Conservation (phyloP, 1,140 invertebrate genomes). For the Daktulosphaira vitifoliae region DNA sequence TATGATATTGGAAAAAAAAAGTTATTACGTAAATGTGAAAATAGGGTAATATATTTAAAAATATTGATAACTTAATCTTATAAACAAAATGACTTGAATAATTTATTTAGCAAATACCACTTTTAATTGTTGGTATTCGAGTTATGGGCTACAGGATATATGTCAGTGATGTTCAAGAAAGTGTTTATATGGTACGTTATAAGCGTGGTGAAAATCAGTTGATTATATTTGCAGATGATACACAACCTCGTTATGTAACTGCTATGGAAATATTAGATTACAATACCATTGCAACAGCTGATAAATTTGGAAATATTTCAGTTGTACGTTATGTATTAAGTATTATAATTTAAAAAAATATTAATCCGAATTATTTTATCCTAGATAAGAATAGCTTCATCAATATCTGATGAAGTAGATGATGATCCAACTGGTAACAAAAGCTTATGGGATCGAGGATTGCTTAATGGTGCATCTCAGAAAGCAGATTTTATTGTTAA, state of each 20-base stretch:
- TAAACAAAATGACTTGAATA: too few relatives aligned
- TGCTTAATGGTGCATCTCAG: slow-evolving; percentile 93
- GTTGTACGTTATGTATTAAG: slow-evolving; percentile 61
- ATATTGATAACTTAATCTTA: background rate
- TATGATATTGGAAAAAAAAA: slow-evolving; percentile 98
- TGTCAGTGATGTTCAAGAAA: slow-evolving; percentile 94
- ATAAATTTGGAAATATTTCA: slow-evolving; percentile 98
- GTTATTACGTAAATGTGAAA: slow-evolving; percentile 94
- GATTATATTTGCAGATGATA: slow-evolving; percentile 97
- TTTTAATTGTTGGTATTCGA: slow-evolving; percentile 87
- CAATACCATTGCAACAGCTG: slow-evolving; percentile 89
- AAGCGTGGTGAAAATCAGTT: slow-evolving; percentile 93
- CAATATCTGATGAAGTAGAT: slow-evolving; percentile 93
- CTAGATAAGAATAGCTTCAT: slow-evolving; percentile 71
- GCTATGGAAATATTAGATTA: slow-evolving; percentile 90
- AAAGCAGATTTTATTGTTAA: slow-evolving; percentile 87
- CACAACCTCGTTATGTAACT: slow-evolving; percentile 92
- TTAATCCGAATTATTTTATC: slow-evolving; percentile 35
- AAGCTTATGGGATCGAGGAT: slow-evolving; percentile 93
- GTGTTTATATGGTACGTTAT: slow-evolving; percentile 92
- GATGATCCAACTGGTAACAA: slow-evolving; percentile 99
- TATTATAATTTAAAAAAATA: background rate
- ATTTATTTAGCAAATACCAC: slow-evolving; percentile 75
- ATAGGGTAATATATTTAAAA: slow-evolving; percentile 57
- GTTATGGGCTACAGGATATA: slow-evolving; percentile 88